These are phyloP conservation scores for Drosophila barbarae DNA, from an alignment of 2,888 invertebrate genomes.

Conservation along the genomic window DNA sequence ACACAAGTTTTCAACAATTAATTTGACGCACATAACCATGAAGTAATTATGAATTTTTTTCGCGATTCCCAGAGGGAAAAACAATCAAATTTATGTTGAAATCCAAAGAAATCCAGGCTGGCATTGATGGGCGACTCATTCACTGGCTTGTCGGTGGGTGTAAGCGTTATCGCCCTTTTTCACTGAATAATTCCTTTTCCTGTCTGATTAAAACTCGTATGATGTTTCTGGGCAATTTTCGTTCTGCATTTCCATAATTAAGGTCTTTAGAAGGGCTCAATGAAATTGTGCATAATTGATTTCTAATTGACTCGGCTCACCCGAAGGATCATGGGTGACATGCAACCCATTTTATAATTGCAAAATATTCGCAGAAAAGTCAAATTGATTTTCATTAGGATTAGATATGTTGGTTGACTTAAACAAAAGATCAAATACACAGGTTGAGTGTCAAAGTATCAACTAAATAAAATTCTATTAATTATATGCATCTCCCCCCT, in stretches of 20 bases:
- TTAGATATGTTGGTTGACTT: not conserved
- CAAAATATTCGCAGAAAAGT: conserved; percentile 13
- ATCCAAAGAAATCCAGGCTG: conserved; percentile 5
- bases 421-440: not conserved
- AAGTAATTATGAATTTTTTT: conserved; percentile 9
- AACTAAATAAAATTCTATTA: not conserved
- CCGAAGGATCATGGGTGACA: not conserved
- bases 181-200: conserved; percentile 28
- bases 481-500: not conserved
- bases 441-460: conserved; percentile 10
- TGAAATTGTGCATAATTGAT: conserved; percentile 17
- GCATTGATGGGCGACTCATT: conserved; percentile 12
- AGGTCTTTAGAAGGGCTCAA: not conserved
- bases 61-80: not conserved
- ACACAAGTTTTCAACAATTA: conserved; percentile 27
- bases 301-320: conserved; percentile 19
- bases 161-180: conserved; percentile 30
- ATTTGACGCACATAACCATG: conserved; percentile 14
- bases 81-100: not conserved
- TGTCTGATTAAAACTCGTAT: conserved; percentile 35
- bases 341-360: conserved; percentile 1
- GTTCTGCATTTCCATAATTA: conserved; percentile 5
- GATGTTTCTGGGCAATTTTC: conserved; percentile 7
- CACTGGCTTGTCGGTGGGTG: conserved; percentile 1
- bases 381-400: not conserved